Conservation (phyloP, 30 jellyfish, hydroid and myxozoan species). For the Aurelia sp. region DNA sequence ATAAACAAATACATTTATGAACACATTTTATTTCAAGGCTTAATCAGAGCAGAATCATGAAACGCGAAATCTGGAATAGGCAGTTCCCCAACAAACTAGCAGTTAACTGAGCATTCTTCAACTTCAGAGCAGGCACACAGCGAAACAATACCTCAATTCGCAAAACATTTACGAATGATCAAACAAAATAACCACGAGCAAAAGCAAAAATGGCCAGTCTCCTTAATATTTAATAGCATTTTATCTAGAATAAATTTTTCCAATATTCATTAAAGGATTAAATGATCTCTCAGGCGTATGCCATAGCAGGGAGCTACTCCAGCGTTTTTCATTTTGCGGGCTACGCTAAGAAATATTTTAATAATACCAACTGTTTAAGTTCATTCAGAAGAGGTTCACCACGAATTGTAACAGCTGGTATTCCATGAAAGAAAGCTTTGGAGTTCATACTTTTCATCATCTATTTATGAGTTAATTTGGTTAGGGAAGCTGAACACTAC, state of each 20-base stretch:
- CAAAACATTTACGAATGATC: background rate
- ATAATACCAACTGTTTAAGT: constrained; percentile 36
- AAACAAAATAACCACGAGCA: constrained; percentile 23
- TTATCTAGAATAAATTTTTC: background rate
- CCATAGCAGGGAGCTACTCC: constrained; percentile 13
- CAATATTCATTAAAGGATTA: background rate
- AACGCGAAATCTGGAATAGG: too few species aligned
- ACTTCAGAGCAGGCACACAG: constrained; percentile 7
- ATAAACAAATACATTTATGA: too few species aligned
- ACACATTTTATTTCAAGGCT: too few species aligned
- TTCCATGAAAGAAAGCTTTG: constrained; percentile 38
- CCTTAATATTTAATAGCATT: constrained; percentile 42
- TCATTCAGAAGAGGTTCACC: constrained; percentile 14
- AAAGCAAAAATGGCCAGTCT: constrained; percentile 8
- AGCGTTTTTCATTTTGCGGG: constrained; percentile 31
- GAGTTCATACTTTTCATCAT: constrained; percentile 19
- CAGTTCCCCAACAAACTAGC: background rate
- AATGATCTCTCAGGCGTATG: constrained; percentile 8
- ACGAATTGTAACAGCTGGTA: constrained; percentile 30
- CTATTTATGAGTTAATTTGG: constrained; percentile 46
- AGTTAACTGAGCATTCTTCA: constrained; percentile 43
- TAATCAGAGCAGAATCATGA: too few species aligned
- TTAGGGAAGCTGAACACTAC: constrained; percentile 31
- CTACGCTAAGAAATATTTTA: constrained; percentile 12
- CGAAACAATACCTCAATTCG: background rate